phyloP scores from a whole-genome alignment of 2,113 vertebrate genomes.

The Acinonyx jubatus region DNA sequence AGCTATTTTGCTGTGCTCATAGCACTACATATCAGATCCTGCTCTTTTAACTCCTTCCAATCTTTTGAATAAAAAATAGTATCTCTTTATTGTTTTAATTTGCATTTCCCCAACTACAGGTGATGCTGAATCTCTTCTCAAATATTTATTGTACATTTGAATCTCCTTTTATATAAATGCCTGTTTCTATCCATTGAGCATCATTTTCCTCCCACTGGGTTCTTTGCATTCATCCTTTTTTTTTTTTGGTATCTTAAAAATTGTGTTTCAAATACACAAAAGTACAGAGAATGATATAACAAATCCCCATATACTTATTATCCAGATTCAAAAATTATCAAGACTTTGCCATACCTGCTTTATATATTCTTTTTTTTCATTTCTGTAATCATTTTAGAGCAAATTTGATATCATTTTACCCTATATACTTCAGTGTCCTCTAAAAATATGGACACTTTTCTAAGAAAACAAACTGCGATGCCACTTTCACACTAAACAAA shows the following conservation, averaged over 20 bases:
- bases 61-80: constrained; percentile 37
- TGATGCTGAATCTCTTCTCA: not conserved
- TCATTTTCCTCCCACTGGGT: not conserved
- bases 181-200: not conserved
- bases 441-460: constrained; percentile 20
- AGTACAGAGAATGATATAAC: constrained; percentile 2
- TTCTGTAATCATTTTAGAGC: constrained; percentile 10
- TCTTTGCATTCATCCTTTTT: constrained; percentile 14
- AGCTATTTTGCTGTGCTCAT: not conserved
- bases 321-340: not conserved
- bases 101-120: not conserved
- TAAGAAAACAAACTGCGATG: not conserved
- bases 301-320: not conserved
- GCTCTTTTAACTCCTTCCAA: constrained; percentile 13
- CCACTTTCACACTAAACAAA: constrained; percentile 40
- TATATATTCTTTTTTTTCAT: not conserved
- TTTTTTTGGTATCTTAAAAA: not conserved
- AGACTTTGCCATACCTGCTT: not conserved
- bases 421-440: not conserved
- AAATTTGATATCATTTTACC: constrained; percentile 41
- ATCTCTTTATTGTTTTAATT: constrained; percentile 20
- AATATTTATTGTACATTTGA: not conserved
- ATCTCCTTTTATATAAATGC: not conserved
- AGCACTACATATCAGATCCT: not conserved
- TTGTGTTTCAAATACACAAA: constrained; percentile 7